Evolutionary conservation across 2,888 invertebrate species (phyloP), one percentile per base, ranked within the genome.

Genomic region (Gibbula magus): DNA sequence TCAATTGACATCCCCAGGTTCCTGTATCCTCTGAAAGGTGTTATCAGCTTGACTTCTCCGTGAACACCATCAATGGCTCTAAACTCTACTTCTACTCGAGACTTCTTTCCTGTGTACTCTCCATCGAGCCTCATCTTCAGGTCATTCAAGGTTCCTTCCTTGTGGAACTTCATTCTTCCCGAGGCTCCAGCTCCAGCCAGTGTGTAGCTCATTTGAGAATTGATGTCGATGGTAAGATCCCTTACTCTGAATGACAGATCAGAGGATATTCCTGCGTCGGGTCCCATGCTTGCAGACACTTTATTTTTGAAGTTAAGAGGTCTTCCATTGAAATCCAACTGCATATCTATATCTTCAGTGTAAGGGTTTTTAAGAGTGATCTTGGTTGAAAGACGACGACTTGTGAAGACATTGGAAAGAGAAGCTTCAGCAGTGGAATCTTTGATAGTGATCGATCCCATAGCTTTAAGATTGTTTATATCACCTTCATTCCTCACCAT

Each of bases 331-430:
- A 80, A 56, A 56, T 79, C 73, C 0, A 83, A 10, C 22, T 75
- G 79, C n/a, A 80, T 45, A 10, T 61, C 61, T 13, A 83, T 81
- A 20, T 84, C 81, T 22, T 84, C 81, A 7, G 85, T 83, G 52
- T 80, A 85, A 3, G 86, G 88, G 10, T 80, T 78, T 10, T 78
- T 84, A 4, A 87, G 8, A 7, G 53, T 32, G 25, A 75, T 53
- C 10, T 75, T 20, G 4, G 75, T 75, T 22, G 20, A 52, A 16
- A 75, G 52, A 4, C 53, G 52, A 13, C 75, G 22, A 54, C 18
- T n/a, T 7, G n/a, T 53, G 16, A 53, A 53, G 29, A 52, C 32
- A 32, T 75, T 25, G 52, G 20, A n/a, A 8, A 75, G 5, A n/a
- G 52, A 18, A n/a, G 32, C 75, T 53, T 75, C 53, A 20, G 29